Evolutionary conservation across 2,888 invertebrate genomes (phyloP), one percentile per base, ranked within the genome.

Genomic region (Cerastis rubricosa): DNA sequence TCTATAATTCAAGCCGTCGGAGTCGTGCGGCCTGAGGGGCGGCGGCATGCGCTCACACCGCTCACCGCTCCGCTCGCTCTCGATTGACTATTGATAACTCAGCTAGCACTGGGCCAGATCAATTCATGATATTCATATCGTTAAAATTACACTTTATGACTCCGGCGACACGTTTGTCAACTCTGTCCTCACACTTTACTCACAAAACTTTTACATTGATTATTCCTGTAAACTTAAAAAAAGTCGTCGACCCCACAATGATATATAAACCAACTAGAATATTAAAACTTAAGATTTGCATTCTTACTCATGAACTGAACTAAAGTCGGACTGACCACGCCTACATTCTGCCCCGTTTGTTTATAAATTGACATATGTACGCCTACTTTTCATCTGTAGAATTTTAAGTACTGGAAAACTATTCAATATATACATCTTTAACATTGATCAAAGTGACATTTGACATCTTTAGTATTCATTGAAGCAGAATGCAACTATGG

Each of bases 1-100:
- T 96, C 90, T 95, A 95, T 96, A 95, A 96, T 96, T 95, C 95
- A 96, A 88, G 89, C 87, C 86, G 86, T 86, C 88, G 79, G 85
- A 88, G 87, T 78, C 86, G 67, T 66, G 75, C 70, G 76, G 74
- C 65, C 35, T 71, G 47, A 5, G 43, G 43, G 73, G 29, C 22
- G 40, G 40, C 40, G 22, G 22, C 63, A 59, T n/a, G 72, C 65
- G 67, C 64, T 72, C 29, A 43, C 22, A 43, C 40, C 19, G 71
- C 63, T 63, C 65, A 51, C 66, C 67, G 63, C 78, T 68, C 71
- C 59, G 77, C 66, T 74, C 65, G 71, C 76, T 63, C 80, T n/a
- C 72, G 63, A 66, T 68, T 78, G 78, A 63, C 70, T 67, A 73
- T 78, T 73, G 49, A 66, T 68, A 76, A 76, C 81, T 75, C 61